phyloP scores from a whole-genome alignment of 1,140 invertebrate genomes.

The Drosophila tristis region DNA sequence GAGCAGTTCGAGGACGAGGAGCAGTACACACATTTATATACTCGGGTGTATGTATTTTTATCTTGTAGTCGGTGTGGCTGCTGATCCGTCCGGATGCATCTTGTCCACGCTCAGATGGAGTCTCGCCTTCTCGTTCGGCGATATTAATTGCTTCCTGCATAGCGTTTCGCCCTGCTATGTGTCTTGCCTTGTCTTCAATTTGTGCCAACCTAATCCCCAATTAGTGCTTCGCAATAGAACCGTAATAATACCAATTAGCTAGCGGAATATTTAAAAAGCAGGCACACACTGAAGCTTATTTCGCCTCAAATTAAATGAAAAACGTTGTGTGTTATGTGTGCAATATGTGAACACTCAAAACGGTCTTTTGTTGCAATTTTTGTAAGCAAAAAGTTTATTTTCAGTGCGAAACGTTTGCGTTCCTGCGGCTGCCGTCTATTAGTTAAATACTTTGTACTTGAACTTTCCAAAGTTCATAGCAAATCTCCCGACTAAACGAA shows the following conservation, averaged over 20 bases:
- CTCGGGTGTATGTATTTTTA: slow-evolving; percentile 3
- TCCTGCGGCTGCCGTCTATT: slow-evolving; percentile 23
- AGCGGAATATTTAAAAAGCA: too few species aligned
- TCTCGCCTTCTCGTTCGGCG: slow-evolving; percentile 25
- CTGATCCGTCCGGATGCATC: slow-evolving; percentile 59
- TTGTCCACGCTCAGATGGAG: slow-evolving; percentile 38
- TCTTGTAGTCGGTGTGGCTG: too few species aligned
- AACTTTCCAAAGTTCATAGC: not conserved
- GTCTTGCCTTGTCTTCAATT: slow-evolving; percentile 48
- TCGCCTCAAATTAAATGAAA: too few species aligned
- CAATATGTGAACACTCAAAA: too few species aligned
- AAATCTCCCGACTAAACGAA: slow-evolving; percentile 19
- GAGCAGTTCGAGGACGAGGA: too few species aligned
- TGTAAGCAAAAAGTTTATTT: slow-evolving; percentile 12
- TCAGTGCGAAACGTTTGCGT: slow-evolving; percentile 14
- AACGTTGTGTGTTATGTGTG: too few species aligned
- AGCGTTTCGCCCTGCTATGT: slow-evolving; percentile 10
- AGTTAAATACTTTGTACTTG: slow-evolving; percentile 13
- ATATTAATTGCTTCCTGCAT: slow-evolving; percentile 79
- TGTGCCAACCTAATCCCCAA: slow-evolving; percentile 72
- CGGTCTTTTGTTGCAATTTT: not conserved
- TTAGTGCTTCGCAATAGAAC: slow-evolving; percentile 55
- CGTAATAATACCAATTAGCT: not conserved
- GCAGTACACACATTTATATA: not conserved
- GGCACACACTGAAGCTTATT: too few species aligned